Base-by-base conservation (phyloP, 2,888 invertebrate species). In the Pollenia labialis region DNA sequence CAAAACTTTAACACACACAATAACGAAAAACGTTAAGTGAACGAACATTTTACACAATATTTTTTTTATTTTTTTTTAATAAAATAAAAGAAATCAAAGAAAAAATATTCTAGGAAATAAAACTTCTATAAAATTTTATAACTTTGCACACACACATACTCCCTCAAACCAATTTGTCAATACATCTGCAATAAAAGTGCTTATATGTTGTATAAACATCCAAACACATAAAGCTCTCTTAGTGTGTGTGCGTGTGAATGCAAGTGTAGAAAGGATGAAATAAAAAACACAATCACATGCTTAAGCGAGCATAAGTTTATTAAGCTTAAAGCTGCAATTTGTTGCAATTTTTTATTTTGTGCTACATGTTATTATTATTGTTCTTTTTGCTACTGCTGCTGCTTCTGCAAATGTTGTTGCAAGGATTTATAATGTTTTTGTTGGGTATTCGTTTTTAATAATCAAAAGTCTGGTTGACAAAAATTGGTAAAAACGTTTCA, bases 241-340 rank as follows among this genome's bases (percentile, higher is more conserved):
- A n/a, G n/a, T 23, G n/a, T 64, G 44, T 52, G 14, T 14, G 10
- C 52, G 62, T 77, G 6, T 44, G 66, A 14, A 50, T 66, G 62
- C 42, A 44, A 54, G 74, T 62, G 85, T 23, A 58, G 60, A 85
- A 75, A 74, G 54, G 46, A 74, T 50, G 64, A 42, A 87, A 84
- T 82, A 87, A 87, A 85, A 89, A 88, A 89, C 89, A 91, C 90
- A 91, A 91, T 91, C 91, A 91, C 88, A 91, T 90, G 91, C 91
- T 92, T 90, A 91, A 90, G 90, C 89, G 89, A 92, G 91, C 92
- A 91, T 90, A 91, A 92, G 91, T 91, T 92, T 85, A 85, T 81
- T 82, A 85, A 88, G 88, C 85, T 85, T 87, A 85, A 86, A 86
- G 85, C 87, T 87, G 91, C 91, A 91, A 91, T 92, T 91, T 91